Conservation (phyloP, 2,113 vertebrate genomes). For the Gasterosteus aculeatus region DNA sequence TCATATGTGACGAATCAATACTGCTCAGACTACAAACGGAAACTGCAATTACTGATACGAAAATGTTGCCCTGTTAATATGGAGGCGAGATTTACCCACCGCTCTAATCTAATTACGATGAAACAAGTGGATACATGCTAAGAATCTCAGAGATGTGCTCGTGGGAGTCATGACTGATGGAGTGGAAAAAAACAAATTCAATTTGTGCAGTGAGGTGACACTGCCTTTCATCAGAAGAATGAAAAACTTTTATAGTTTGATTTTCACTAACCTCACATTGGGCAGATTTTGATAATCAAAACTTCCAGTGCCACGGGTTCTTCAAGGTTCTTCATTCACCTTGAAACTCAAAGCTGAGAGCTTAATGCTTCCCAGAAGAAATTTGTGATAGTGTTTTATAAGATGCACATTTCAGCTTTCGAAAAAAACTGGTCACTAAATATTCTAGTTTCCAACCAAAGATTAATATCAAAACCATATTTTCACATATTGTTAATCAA, state of each 20-base stretch:
- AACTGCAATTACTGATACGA: not conserved
- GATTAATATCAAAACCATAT: conserved; percentile 1
- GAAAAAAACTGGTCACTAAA: not conserved
- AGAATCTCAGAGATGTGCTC: not conserved
- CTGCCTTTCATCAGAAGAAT: not conserved
- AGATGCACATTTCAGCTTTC: not conserved
- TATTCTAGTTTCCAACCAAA: not conserved
- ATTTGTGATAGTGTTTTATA: not conserved
- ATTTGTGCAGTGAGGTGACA: not conserved
- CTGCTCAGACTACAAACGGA: not conserved
- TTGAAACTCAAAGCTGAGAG: not conserved
- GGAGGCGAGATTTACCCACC: not conserved
- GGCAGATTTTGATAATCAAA: not conserved
- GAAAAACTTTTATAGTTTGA: not conserved
- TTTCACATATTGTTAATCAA: not conserved
- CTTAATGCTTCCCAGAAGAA: not conserved
- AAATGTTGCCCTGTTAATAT: not conserved
- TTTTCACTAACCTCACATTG: not conserved
- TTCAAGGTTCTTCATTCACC: not conserved
- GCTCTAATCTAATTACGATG: not conserved
- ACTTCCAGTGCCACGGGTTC: not conserved
- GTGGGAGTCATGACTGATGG: not conserved
- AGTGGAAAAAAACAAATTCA: not conserved
- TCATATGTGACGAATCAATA: not conserved
- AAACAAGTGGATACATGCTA: not conserved